Base-by-base conservation (phyloP, 1,140 invertebrate genomes). In the Maconellicoccus hirsutus region DNA sequence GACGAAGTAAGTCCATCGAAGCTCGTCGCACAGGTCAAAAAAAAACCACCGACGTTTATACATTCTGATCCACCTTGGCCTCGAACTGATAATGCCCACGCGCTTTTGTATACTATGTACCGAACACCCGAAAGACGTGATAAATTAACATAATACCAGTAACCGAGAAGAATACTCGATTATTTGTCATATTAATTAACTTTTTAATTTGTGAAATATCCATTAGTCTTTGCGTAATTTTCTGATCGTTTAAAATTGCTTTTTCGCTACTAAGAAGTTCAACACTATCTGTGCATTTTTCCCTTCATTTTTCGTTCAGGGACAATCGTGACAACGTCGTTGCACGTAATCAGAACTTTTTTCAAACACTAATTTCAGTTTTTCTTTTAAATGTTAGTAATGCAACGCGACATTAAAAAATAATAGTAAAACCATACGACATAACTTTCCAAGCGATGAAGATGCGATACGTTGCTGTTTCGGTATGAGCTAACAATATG, bases 1-100 rank as follows among this genome's bases (percentile, higher is more conserved):
- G 25, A 66, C 61, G 61, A 66, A 66, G 61, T 66, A 66, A 66
- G 61, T 26, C 61, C 10, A 25, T 25, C 42, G n/a, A 52, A 52
- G n/a, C 42, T 52, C n/a, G 10, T 52, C n/a, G n/a, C n/a, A n/a
- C n/a, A n/a, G n/a, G n/a, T n/a, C n/a, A n/a, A n/a, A n/a, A n/a
- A n/a, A n/a, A n/a, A n/a, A n/a, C n/a, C n/a, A n/a, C 12, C 29
- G 29, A 33, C 12, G 3, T 33, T 33, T 19, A 19, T 52, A 6
- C 12, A 52, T 6, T 14, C 42, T 52, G 12, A 52, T 52, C 42
- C 42, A 52, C 42, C 42, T 52, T 52, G 42, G 42, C 42, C 42
- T 52, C 42, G 42, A 52, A 52, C 42, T 52, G 42, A 52, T 52
- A 4, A 52, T 8, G 42, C 42, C 42, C 42, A 52, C 42, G 16